Percentiles rank a stretch among this genome's conserved stretches.
Conservation (phyloP, 2,797 vertebrate genomes). For the Bucorvus abyssinicus region DNA sequence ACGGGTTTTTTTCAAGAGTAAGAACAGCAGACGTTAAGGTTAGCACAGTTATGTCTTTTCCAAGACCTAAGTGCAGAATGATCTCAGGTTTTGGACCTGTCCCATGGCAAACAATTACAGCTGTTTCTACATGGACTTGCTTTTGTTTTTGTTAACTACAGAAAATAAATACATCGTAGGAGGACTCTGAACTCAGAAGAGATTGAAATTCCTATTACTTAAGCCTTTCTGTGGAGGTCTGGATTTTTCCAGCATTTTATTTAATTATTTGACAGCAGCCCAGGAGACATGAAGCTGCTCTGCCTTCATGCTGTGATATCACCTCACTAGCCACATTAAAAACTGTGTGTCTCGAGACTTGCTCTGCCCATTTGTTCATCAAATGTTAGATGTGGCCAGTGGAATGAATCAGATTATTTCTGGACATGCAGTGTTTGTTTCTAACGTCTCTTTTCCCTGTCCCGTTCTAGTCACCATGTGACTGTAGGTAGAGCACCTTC, state of each 20-base stretch:
- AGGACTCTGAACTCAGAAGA: not conserved
- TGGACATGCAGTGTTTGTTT: not conserved
- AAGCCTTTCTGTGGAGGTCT: not conserved
- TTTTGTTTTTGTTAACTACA: slow-evolving; percentile 7
- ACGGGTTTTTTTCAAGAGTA: not conserved
- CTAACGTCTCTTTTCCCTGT: not conserved
- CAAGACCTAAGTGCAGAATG: not conserved
- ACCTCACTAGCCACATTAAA: not conserved
- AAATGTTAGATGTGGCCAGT: not conserved
- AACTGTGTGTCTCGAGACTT: not conserved
- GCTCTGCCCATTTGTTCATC: not conserved
- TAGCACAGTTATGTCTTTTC: not conserved
- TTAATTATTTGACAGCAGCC: not conserved
- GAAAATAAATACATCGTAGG: not conserved
- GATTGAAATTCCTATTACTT: not conserved
- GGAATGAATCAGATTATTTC: not conserved
- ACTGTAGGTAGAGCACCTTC: not conserved
- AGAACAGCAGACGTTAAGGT: not conserved
- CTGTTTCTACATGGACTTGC: not conserved
- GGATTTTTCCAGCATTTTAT: slow-evolving; percentile 1
- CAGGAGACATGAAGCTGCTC: not conserved
- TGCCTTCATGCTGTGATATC: not conserved
- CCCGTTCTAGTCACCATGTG: not conserved
- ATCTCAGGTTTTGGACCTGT: not conserved
- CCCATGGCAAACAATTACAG: not conserved